Conservation (phyloP, 2,113 vertebrate species). For the Delphinapterus leucas region DNA sequence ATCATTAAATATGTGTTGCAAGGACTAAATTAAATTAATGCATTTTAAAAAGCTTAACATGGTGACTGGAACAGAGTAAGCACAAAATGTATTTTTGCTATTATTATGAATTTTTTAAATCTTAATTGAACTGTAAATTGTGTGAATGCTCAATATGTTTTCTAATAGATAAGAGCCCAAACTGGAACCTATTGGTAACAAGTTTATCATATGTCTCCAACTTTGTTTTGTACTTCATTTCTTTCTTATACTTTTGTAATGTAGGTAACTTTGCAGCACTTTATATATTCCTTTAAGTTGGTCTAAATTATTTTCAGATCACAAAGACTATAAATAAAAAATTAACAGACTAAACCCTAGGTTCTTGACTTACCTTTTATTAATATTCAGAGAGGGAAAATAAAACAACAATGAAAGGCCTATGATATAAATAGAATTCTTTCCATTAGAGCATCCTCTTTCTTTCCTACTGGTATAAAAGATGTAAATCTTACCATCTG, state of each 20-base stretch:
- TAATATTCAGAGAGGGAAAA: not conserved
- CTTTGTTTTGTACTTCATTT: not conserved
- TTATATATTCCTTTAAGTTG: not conserved
- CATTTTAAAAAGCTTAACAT: not conserved
- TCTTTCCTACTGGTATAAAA: slow-evolving; percentile 11
- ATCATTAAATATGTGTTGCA: not conserved
- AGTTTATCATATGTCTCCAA: not conserved
- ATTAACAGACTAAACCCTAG: not conserved
- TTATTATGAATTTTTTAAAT: not conserved
- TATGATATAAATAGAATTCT: not conserved
- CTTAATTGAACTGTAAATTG: not conserved
- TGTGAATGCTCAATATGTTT: not conserved
- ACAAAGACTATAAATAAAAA: slow-evolving; percentile 12
- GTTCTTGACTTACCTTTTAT: not conserved
- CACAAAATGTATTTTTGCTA: not conserved
- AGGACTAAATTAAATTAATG: not conserved
- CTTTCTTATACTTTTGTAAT: not conserved
- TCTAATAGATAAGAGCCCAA: not conserved
- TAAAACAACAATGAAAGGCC: not conserved
- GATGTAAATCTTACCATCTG: not conserved
- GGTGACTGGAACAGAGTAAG: not conserved
- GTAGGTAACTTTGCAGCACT: not conserved
- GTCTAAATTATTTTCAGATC: not conserved
- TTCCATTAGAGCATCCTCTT: not conserved
- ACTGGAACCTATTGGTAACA: not conserved